Evolutionary conservation across 2,797 vertebrate species (phyloP), one percentile per base, ranked within the genome.

Genomic region (Numenius phaeopus): DNA sequence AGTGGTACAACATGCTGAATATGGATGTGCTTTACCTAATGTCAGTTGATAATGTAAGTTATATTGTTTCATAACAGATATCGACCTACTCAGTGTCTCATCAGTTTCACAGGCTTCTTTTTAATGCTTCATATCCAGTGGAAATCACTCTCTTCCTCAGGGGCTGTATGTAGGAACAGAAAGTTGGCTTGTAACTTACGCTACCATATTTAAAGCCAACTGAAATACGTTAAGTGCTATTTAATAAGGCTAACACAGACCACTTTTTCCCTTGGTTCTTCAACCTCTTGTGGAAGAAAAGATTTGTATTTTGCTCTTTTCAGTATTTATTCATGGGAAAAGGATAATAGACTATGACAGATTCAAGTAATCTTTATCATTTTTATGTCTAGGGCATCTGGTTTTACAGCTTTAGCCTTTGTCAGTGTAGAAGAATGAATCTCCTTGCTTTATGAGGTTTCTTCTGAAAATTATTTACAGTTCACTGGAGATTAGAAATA

Each of bases 321-420:
- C 70, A 66, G 16, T 90, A 27, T 71, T 86, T 76, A 39, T 92
- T 91, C 27, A 20, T 66, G 78, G 44, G 52, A 87, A 72, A 24
- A 23, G n/a, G 27, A 79, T 94, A 62, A 95, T 91, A 78, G 34
- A 22, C 34, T 65, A 7, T 87, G 91, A 92, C 11, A 14, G 73
- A 80, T 76, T 85, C 18, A 85, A 91, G 57, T 83, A 70, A 46
- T 79, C 52, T 81, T 83, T 76, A 30, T 59, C 22, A 15, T 13
- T 85, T 94, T 93, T 94, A 62, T 94, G 59, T 16, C 64, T 64
- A 65, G 44, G 42, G 44, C 54, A 55, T 83, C 64, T 95, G 23
- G 50, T 95, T 96, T 90, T 91, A 84, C 46, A 90, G 70, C 79
- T 97, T 83, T 55, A 84, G 30, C n/a, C 79, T 89, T 87, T 97